phyloP scores from a whole-genome alignment of 2,797 vertebrate genomes.

The Squalus acanthias region DNA sequence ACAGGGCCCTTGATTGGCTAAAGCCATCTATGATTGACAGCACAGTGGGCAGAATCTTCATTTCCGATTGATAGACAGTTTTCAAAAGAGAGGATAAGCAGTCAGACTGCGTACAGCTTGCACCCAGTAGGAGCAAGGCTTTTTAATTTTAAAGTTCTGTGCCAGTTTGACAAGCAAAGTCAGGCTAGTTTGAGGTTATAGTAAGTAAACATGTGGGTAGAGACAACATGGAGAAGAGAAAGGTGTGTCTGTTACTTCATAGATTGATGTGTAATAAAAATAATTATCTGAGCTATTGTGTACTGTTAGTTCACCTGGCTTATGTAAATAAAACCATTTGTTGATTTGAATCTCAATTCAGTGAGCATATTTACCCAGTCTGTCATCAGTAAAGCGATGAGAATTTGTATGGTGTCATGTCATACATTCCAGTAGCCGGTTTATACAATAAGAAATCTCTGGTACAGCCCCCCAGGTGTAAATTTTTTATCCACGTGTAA shows the following conservation, averaged over 20 bases:
- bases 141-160: not conserved
- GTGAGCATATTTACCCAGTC: not conserved
- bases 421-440: not conserved
- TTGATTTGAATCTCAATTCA: not conserved
- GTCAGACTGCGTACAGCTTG: not conserved
- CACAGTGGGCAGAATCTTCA: not conserved
- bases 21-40: not conserved
- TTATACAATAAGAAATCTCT: not conserved
- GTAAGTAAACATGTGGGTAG: not conserved
- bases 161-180: not conserved
- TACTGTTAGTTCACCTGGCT: not conserved
- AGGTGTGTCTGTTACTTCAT: not conserved
- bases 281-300: too few relatives aligned
- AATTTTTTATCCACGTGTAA: not conserved
- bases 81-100: not conserved
- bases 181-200: not conserved
- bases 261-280: not conserved
- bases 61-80: not conserved
- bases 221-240: not conserved
- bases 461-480: not conserved
- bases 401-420: not conserved
- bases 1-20: not conserved
- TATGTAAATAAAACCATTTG: not conserved
- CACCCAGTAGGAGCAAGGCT: not conserved
- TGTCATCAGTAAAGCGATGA: not conserved